Percentiles rank a stretch among this genome's conserved stretches.
These are phyloP conservation scores for Bombus confusus DNA, from an alignment of 1,140 invertebrate genomes.

Conservation along the genomic window DNA sequence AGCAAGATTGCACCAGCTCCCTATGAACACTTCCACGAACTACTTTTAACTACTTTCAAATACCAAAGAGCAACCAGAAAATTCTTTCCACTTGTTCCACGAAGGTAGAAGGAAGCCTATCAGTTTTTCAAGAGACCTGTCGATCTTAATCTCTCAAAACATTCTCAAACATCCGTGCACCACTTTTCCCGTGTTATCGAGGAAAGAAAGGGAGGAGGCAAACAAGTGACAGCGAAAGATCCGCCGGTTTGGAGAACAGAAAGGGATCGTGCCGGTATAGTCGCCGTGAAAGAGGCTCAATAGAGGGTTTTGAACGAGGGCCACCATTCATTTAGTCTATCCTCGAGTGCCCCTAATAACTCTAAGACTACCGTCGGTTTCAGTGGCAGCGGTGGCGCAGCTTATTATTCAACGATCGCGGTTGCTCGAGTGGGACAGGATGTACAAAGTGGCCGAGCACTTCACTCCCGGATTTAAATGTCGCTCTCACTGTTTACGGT, in stretches of 20 bases:
- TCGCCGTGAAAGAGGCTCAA: neutral
- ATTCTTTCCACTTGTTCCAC: neutral
- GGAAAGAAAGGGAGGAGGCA: neutral
- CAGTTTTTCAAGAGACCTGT: neutral
- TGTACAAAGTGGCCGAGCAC: conserved; percentile 19
- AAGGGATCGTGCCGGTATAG: neutral
- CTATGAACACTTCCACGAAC: neutral
- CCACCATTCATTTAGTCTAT: conserved; percentile 32
- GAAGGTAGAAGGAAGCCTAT: neutral
- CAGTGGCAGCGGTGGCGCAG: conserved; percentile 17
- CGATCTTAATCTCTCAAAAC: neutral
- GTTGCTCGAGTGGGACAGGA: conserved; percentile 4
- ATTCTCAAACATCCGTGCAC: neutral
- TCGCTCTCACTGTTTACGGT: conserved; percentile 22
- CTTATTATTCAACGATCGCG: conserved; percentile 35
- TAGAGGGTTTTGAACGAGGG: neutral
- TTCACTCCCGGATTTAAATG: conserved; percentile 20
- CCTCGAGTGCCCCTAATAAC: conserved; percentile 23
- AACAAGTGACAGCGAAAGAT: conserved; percentile 2
- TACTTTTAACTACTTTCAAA: neutral
- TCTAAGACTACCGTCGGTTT: conserved; percentile 4
- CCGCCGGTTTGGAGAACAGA: neutral
- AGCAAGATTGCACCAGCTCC: neutral
- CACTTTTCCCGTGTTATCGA: neutral
- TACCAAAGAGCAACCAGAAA: neutral